Evolutionary conservation across 2,113 vertebrate genomes (phyloP).

Genomic region (Chlamydotis undulata): DNA sequence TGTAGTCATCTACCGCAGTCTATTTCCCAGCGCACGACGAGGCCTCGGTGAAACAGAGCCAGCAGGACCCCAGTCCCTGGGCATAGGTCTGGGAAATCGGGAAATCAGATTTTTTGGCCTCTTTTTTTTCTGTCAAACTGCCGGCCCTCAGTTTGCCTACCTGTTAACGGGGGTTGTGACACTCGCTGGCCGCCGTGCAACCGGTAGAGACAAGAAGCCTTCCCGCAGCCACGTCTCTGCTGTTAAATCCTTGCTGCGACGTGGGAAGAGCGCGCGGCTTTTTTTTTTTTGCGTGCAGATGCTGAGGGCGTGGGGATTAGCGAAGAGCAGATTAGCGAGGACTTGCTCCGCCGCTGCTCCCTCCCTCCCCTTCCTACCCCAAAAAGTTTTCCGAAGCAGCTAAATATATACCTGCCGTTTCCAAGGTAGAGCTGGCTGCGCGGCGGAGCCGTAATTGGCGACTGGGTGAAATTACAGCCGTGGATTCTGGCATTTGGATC

Average conservation of each 20-base stretch:
- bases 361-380: background rate
- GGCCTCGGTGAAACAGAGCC: background rate
- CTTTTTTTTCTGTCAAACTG: background rate
- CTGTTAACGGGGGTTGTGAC: conserved; percentile 19
- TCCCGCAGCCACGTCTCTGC: background rate
- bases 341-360: background rate
- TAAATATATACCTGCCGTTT: conserved; percentile 75
- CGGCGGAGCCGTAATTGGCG: conserved; percentile 67
- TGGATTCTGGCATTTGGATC: conserved; percentile 74
- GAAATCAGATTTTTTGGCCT: background rate
- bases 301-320: conserved; percentile 39
- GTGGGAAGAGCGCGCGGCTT: background rate
- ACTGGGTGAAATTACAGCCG: conserved; percentile 72
- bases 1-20: background rate
- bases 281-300: background rate
- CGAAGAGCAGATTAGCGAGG: conserved; percentile 8
- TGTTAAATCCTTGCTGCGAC: conserved; percentile 15
- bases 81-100: background rate
- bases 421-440: conserved; percentile 65
- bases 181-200: background rate
- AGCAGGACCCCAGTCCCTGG: background rate
- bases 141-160: background rate
- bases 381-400: conserved; percentile 63
- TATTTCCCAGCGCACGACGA: background rate
- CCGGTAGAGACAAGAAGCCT: background rate